These are phyloP conservation scores for Conomelus anceps DNA, from an alignment of 2,888 invertebrate genomes.

Conservation along the genomic window DNA sequence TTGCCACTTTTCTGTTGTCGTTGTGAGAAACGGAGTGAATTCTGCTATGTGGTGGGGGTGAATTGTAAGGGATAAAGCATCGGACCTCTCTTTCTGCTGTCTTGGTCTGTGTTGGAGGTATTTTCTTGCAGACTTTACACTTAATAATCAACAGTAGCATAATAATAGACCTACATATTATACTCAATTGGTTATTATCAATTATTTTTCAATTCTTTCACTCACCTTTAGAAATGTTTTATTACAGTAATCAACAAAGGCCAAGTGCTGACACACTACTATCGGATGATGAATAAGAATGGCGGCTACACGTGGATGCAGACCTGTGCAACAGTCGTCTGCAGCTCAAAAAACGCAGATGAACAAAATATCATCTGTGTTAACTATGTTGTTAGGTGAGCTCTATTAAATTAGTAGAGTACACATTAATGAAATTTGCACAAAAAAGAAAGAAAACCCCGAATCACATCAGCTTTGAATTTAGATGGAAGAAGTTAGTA, in stretches of 20 bases:
- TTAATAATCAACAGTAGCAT: background rate
- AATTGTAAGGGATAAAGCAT: too few species aligned
- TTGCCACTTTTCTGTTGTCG: too few species aligned
- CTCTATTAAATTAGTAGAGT: background rate
- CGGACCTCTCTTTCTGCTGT: too few species aligned
- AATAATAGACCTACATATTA: background rate
- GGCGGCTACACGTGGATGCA: constrained; percentile 97
- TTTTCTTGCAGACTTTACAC: background rate
- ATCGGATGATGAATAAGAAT: constrained; percentile 90
- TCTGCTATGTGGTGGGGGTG: too few species aligned
- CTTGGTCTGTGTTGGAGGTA: too few species aligned
- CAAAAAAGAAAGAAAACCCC: too few species aligned
- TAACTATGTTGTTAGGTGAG: constrained; percentile 91
- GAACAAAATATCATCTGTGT: constrained; percentile 97
- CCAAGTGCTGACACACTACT: constrained; percentile 93
- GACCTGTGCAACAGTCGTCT: constrained; percentile 93
- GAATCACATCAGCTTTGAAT: too few species aligned
- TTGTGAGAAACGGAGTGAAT: too few species aligned
- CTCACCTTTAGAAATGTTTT: too few species aligned
- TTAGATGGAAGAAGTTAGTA: too few species aligned
- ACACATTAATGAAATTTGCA: too few species aligned
- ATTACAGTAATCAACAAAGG: constrained; percentile 89
- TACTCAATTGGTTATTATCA: background rate
- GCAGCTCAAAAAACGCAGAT: constrained; percentile 90
- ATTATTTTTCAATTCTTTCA: too few species aligned